Base-by-base conservation (phyloP, 2,888 invertebrate genomes). In the Pandemis corylana region DNA sequence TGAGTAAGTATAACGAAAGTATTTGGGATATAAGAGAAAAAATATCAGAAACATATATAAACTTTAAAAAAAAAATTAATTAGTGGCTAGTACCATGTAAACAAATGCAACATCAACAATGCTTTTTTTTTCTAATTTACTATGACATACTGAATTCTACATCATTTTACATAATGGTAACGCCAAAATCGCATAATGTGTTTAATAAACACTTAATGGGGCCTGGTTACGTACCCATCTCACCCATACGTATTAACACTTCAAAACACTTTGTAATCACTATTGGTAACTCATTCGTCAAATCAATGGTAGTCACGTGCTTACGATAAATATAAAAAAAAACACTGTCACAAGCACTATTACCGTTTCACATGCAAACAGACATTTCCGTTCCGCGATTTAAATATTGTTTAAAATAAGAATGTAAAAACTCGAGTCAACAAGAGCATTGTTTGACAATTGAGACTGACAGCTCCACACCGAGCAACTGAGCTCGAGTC, bases 361-460 rank as follows among this genome's bases (percentile, higher is more conserved):
- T n/a, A 28, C 44, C 20, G 20, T 7, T 59, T 44, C n/a, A 42
- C 12, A 20, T 12, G 1, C 13, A 59, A 68, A 12, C 12, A 59
- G 28, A 68, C 53, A 42, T 41, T 15, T 67, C 28, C 44, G 56
- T 15, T 67, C 28, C 44, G 56, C 20, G 6, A 68, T 44, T 59
- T 68, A 59, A 68, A 59, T 49, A 56, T 44, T 44, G 7, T 44
- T 15, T 70, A 44, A 44, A 70, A 67, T 70, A 67, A 20, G 53
- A 67, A 66, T 67, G 53, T 28, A 71, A 71, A 20, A 75, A 62
- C 75, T 67, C 66, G 10, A 63, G 66, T 66, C 75, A 75, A 75
- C 75, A 75, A 75, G 71, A 74, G 44, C 53, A 74, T 53, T 67
- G 67, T 73, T 75, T 71, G 75, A 75, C 70, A 75, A 71, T 70